Evolutionary conservation across 2,797 vertebrate species (phyloP), one percentile per base, ranked within the genome.

Genomic region (Falco peregrinus): DNA sequence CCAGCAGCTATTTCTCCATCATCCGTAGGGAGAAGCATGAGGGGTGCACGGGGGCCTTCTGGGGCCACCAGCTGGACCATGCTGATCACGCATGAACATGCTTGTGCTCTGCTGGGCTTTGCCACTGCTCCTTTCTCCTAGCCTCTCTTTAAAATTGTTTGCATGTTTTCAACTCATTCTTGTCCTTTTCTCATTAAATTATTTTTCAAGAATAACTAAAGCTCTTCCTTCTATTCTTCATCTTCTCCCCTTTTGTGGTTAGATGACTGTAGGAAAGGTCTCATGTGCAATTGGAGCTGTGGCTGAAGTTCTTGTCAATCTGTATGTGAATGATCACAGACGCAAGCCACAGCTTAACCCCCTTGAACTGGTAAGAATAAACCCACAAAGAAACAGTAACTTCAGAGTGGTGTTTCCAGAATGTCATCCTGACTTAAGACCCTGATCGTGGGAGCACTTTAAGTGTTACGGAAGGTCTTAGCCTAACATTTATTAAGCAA

Each of bases 301-400:
- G 97, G 99, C 99, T 83, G 99, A 99, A 97, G 97, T 98, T 76
- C 98, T 99, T 98, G 99, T 99, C 97, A 98, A 99, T 98, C 98
- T 99, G 18, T 99, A 99, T 96, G 98, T 99, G 98, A 99, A 98
- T 54, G 99, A 99, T 98, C 99, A 99, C 98, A 99, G 98, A 96
- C 99, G 99, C 94, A 98, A 98, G 97, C 96, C 98, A 85, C 97
- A 97, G 94, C 95, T 97, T 91, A 75, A 91, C 68, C 95, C 97
- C 76, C 83, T 96, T 87, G 96, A 98, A 18, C 97, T 97, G 99
- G 99, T 99, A 99, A 99, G 98, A 76, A 50, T 90, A 67, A 73
- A 81, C 71, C 69, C 43, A 11, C 45, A 91, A 68, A 87, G 35
- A 87, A 94, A 2, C 35, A 80, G 7, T 82, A 61, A 71, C 25